These are phyloP conservation scores for Elephas maximus DNA, from an alignment of 2,113 vertebrate genomes.

Conservation along the genomic window DNA sequence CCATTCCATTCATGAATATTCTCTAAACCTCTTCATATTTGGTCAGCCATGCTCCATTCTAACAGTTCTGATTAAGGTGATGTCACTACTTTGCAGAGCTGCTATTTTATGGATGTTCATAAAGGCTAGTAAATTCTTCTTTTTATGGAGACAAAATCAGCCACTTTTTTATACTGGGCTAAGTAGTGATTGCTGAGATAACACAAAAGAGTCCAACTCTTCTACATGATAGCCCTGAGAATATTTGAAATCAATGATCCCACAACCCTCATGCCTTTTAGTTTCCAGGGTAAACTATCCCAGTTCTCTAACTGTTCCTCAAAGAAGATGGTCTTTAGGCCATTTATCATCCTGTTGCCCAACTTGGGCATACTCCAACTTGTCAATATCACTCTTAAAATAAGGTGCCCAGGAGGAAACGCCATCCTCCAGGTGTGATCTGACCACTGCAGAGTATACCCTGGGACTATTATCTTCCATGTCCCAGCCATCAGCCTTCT, in stretches of 20 bases:
- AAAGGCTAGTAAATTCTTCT: conserved; percentile 12
- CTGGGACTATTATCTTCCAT: conserved; percentile 61
- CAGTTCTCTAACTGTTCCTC: conserved; percentile 35
- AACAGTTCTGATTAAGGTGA: not conserved
- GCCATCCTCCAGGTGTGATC: conserved; percentile 31
- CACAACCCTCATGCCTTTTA: conserved; percentile 6
- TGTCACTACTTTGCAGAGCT: conserved; percentile 39
- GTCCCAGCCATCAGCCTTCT: conserved; percentile 37
- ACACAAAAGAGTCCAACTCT: conserved; percentile 15
- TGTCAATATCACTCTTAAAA: conserved; percentile 51
- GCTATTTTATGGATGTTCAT: conserved; percentile 41
- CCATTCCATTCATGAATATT: not conserved
- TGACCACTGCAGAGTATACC: not conserved
- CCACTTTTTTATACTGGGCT: conserved; percentile 32
- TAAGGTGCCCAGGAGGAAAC: conserved; percentile 21
- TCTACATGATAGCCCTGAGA: conserved; percentile 8
- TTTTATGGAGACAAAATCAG: conserved; percentile 29
- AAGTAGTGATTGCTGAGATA: conserved; percentile 57
- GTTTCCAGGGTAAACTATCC: conserved; percentile 42
- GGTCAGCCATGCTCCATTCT: not conserved
- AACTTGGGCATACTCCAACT: conserved; percentile 49
- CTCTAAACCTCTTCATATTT: not conserved
- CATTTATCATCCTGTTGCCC: conserved; percentile 63
- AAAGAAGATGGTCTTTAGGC: conserved; percentile 51
- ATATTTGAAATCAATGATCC: not conserved